Evolutionary conservation across 2,888 invertebrate species (phyloP).

Genomic region (Eristalis arbustorum): DNA sequence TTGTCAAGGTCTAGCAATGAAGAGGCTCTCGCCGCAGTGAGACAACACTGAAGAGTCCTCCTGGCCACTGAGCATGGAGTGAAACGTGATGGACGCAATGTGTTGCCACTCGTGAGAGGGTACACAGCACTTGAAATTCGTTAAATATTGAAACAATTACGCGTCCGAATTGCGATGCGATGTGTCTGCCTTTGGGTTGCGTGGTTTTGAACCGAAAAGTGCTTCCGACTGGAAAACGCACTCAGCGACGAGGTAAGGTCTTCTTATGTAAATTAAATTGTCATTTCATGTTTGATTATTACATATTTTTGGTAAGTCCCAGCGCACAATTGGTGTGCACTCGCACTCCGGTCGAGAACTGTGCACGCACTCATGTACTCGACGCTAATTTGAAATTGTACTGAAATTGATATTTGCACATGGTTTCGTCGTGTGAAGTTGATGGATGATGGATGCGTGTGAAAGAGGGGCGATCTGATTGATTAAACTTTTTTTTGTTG

Average conservation of each 20-base stretch:
- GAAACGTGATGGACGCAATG: constrained; percentile 27
- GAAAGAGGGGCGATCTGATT: not conserved
- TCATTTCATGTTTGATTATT: constrained; percentile 23
- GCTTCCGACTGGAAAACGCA: not conserved
- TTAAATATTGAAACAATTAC: constrained; percentile 24
- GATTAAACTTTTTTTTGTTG: not conserved
- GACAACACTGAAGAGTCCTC: constrained; percentile 32
- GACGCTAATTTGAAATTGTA: not conserved
- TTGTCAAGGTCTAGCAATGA: constrained; percentile 51
- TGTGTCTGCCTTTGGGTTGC: not conserved
- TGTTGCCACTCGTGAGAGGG: not conserved
- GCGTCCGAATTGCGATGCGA: not conserved
- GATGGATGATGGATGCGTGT: not conserved
- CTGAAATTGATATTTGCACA: not conserved
- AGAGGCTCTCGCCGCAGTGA: constrained; percentile 28
- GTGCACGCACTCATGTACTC: not conserved
- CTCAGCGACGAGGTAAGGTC: constrained; percentile 21
- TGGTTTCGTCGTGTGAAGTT: not conserved
- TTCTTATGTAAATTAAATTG: constrained; percentile 34
- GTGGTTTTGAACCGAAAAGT: not conserved
- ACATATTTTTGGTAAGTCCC: constrained; percentile 2
- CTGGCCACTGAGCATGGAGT: constrained; percentile 11
- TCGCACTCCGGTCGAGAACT: not conserved
- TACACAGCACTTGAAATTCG: constrained; percentile 13
- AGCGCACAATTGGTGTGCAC: not conserved